phyloP scores from a whole-genome alignment of 2,113 vertebrate species.

The Acanthochromis polyacanthus region DNA sequence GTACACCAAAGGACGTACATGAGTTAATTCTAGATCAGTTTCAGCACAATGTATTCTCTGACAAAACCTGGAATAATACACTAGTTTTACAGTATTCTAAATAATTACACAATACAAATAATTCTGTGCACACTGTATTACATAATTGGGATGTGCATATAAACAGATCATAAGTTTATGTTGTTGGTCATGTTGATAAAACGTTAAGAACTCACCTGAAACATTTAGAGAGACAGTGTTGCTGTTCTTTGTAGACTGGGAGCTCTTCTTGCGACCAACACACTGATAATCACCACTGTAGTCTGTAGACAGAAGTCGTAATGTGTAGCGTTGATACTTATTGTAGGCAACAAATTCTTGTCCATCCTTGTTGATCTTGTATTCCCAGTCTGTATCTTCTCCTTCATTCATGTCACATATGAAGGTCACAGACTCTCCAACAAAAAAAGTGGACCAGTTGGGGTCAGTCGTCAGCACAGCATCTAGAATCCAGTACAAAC shows the following conservation, averaged over 20 bases:
- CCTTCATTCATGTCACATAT: conserved; percentile 31
- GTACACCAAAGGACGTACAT: too few species aligned
- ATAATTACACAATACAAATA: too few species aligned
- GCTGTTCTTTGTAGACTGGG: neutral
- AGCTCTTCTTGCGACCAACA: neutral
- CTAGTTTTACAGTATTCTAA: too few species aligned
- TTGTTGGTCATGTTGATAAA: neutral
- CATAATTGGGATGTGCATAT: too few species aligned
- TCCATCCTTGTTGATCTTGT: neutral
- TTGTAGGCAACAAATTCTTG: rapidly evolving
- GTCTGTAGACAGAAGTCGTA: rapidly evolving
- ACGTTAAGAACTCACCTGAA: neutral
- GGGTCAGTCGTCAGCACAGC: neutral
- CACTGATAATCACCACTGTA: conserved; percentile 6
- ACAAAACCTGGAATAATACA: too few species aligned
- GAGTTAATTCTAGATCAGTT: too few species aligned
- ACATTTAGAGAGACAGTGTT: conserved; percentile 4
- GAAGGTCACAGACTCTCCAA: conserved; percentile 17
- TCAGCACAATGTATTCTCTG: too few species aligned
- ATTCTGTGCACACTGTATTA: too few species aligned
- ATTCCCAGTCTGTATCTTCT: conserved; percentile 7
- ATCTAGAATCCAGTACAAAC: conserved; percentile 3
- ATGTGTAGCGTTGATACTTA: rapidly evolving
- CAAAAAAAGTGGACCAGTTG: neutral
- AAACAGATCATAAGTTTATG: neutral